Evolutionary conservation across 2,888 invertebrate species (phyloP).

Genomic region (Platycheirus rosarum): DNA sequence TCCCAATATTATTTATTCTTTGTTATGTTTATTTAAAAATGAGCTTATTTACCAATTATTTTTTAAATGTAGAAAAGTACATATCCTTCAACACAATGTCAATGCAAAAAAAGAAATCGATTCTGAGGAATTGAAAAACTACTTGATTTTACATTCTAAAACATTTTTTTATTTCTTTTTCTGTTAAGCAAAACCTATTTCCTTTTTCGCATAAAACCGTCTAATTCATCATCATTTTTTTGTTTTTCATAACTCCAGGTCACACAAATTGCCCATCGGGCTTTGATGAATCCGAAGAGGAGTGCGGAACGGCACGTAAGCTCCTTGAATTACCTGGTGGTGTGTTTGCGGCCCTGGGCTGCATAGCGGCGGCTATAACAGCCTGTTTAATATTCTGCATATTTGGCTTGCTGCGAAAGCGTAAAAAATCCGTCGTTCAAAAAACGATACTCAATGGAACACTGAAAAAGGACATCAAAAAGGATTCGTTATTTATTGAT

Average conservation of each 20-base stretch:
- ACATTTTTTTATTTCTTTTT: neutral
- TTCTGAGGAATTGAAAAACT: too few relatives aligned
- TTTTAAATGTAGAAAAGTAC: too few relatives aligned
- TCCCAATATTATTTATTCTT: too few relatives aligned
- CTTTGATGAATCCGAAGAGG: constrained; percentile 88
- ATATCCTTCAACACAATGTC: too few relatives aligned
- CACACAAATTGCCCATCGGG: constrained; percentile 86
- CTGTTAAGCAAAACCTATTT: neutral
- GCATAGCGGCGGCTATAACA: constrained; percentile 85
- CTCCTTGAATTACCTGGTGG: constrained; percentile 84
- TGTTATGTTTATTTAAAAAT: too few relatives aligned
- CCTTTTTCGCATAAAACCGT: neutral
- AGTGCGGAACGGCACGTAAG: constrained; percentile 85
- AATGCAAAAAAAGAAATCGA: too few relatives aligned
- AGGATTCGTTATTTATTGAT: constrained; percentile 82
- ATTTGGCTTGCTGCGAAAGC: constrained; percentile 85
- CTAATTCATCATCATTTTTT: constrained; percentile 4
- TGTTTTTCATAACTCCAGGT: constrained; percentile 76
- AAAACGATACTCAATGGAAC: constrained; percentile 83
- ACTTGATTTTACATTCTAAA: too few relatives aligned
- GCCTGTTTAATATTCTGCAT: constrained; percentile 85
- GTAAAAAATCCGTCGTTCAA: constrained; percentile 84
- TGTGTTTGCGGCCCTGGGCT: constrained; percentile 84
- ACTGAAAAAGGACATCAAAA: constrained; percentile 86
- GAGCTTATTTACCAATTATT: too few relatives aligned